Evolutionary conservation across 2,113 vertebrate species (phyloP).

Genomic region (Eretmochelys imbricata): DNA sequence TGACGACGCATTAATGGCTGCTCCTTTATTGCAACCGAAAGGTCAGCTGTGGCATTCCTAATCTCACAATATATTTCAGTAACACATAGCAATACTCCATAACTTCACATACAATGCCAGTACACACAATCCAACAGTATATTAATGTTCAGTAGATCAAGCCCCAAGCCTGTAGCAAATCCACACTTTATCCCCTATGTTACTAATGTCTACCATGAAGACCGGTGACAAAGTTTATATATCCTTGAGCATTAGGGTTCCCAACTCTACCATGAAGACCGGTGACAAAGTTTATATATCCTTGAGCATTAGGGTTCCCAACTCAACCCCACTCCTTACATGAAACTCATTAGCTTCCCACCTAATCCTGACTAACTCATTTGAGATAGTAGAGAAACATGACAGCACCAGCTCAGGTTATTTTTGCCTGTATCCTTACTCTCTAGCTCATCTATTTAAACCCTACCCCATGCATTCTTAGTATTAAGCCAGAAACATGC

Average conservation of each 20-base stretch:
- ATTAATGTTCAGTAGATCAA: no score
- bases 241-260: not conserved
- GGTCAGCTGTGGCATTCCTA: no score
- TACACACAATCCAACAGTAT: no score
- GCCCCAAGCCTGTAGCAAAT: not conserved
- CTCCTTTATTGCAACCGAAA: no score
- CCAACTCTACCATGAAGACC: not conserved
- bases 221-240: not conserved
- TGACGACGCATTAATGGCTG: no score
- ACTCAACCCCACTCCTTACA: not conserved
- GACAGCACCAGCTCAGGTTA: not conserved
- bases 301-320: not conserved
- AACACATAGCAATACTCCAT: no score
- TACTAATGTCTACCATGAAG: not conserved
- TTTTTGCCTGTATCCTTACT: not conserved
- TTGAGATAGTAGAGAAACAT: conserved; percentile 9
- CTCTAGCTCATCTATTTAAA: not conserved
- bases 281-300: not conserved
- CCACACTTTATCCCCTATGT: not conserved
- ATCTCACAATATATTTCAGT: no score
- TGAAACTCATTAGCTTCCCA: not conserved
- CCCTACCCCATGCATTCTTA: not conserved
- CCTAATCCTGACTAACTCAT: not conserved
- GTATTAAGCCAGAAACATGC: not conserved
- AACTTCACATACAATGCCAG: no score